These are phyloP conservation scores for Heliconius melpomene DNA, from an alignment of 1,140 invertebrate genomes.

Conservation along the genomic window DNA sequence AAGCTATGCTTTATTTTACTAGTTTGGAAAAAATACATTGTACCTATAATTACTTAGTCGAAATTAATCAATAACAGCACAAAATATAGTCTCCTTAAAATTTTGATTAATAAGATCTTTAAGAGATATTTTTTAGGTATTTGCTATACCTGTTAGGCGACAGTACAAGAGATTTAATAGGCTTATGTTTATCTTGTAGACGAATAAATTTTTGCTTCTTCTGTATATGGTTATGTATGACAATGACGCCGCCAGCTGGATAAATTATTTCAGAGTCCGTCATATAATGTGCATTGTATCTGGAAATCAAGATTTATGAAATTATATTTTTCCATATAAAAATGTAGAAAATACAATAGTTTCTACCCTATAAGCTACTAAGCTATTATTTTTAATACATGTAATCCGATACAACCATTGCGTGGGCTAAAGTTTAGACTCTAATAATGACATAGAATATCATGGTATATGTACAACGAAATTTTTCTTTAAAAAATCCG, in stretches of 20 bases:
- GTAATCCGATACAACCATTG: background rate
- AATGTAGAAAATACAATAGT: background rate
- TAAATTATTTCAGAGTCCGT: conserved; percentile 86
- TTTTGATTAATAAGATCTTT: background rate
- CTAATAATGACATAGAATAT: background rate
- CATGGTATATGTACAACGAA: no score
- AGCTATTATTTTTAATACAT: background rate
- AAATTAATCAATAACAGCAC: background rate
- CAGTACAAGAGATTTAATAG: conserved; percentile 82
- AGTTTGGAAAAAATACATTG: no score
- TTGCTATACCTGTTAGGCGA: conserved; percentile 83
- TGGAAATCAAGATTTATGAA: conserved; percentile 37
- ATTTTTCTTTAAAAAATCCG: no score
- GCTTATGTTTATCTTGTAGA: conserved; percentile 80
- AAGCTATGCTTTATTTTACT: no score
- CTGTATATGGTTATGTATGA: conserved; percentile 83
- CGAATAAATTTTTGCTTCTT: conserved; percentile 82
- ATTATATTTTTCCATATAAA: background rate
- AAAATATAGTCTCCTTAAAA: background rate
- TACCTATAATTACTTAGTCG: no score
- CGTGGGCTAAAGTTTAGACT: background rate
- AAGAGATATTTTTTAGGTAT: background rate
- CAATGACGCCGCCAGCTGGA: conserved; percentile 84
- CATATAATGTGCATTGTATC: conserved; percentile 85
- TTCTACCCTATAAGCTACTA: background rate